Percentiles rank a stretch among this genome's conserved stretches.
phyloP scores from a whole-genome alignment of 1,140 invertebrate species.

The Bombus soroeensis region DNA sequence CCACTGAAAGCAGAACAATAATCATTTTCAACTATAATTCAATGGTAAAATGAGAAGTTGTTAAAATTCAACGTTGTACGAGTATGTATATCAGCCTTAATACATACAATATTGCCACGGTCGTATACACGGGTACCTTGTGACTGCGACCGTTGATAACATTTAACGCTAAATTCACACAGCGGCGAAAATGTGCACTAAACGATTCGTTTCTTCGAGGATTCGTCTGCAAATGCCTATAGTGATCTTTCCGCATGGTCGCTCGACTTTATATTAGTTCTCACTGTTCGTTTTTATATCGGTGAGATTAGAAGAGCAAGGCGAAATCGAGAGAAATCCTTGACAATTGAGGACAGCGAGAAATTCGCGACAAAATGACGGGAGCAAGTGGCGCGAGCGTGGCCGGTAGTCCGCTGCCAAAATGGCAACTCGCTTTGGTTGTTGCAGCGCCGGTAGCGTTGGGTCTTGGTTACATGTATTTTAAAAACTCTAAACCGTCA shows the following conservation, averaged over 20 bases:
- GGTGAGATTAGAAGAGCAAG: background rate
- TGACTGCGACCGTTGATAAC: background rate
- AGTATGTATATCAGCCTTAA: background rate
- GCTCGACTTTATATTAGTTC: background rate
- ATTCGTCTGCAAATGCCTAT: constrained; percentile 10
- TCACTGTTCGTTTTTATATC: background rate
- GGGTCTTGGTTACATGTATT: constrained; percentile 92
- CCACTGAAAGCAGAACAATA: background rate
- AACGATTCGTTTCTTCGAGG: background rate
- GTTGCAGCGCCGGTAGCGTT: constrained; percentile 92
- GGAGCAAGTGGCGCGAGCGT: constrained; percentile 69
- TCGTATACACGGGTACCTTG: background rate
- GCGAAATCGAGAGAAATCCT: background rate
- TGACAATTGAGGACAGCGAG: background rate
- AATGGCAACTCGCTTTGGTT: constrained; percentile 90
- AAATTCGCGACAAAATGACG: constrained; percentile 63
- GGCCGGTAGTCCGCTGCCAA: constrained; percentile 79
- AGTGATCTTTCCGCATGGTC: constrained; percentile 17
- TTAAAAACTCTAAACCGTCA: constrained; percentile 82
- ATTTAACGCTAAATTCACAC: background rate
- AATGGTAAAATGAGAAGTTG: background rate
- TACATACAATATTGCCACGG: background rate
- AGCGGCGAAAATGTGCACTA: constrained; percentile 30
- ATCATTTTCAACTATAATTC: background rate
- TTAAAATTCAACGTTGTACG: background rate